Conservation (phyloP, 2,888 invertebrate genomes). For the Eumacrocentrus americanus region DNA sequence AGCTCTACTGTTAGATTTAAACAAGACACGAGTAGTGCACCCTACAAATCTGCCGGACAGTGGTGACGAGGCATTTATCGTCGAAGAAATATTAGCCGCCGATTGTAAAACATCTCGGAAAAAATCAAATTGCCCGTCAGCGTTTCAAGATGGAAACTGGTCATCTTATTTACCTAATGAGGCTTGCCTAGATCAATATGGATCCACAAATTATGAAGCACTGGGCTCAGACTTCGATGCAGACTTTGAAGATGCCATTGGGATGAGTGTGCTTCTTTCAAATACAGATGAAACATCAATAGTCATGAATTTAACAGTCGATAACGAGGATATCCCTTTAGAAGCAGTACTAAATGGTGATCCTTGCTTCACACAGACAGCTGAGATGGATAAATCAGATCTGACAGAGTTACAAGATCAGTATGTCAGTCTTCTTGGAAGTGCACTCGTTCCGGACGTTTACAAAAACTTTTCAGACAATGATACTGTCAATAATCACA, state of each 20-base stretch:
- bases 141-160: neutral
- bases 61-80: slow-evolving; percentile 10
- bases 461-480: slow-evolving; percentile 21
- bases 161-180: slow-evolving; percentile 12
- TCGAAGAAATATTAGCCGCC: neutral
- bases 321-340: slow-evolving; percentile 30
- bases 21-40: neutral
- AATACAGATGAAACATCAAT: slow-evolving; percentile 30
- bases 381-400: slow-evolving; percentile 40
- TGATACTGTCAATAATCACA: slow-evolving; percentile 20
- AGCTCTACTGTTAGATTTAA: neutral
- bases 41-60: neutral
- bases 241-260: slow-evolving; percentile 35
- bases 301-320: slow-evolving; percentile 15
- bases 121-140: neutral
- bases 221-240: slow-evolving; percentile 31
- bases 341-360: slow-evolving; percentile 40
- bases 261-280: slow-evolving; percentile 31
- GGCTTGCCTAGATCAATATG: slow-evolving; percentile 16
- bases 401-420: slow-evolving; percentile 38
- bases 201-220: slow-evolving; percentile 25
- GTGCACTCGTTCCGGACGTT: slow-evolving; percentile 34
- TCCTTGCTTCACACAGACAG: slow-evolving; percentile 41
- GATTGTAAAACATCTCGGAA: neutral
- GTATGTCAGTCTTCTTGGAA: slow-evolving; percentile 38